These are phyloP conservation scores for Sprattus sprattus DNA, from an alignment of 2,113 vertebrate species.

Conservation along the genomic window DNA sequence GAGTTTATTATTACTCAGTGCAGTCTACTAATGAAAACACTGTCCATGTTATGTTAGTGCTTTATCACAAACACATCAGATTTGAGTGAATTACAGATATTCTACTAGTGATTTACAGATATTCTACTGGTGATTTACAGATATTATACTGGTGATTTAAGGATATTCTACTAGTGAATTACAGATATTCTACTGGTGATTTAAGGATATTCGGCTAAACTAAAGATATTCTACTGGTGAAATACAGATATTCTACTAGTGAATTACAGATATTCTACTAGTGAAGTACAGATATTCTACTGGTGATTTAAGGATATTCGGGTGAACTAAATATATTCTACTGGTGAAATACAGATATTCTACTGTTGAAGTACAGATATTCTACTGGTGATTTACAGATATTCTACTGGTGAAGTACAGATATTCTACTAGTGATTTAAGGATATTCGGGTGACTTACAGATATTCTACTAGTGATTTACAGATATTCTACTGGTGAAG, in stretches of 20 bases:
- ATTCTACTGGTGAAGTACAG: background rate
- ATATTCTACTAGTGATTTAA: too few species aligned
- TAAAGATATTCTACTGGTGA: background rate
- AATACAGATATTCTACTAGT: background rate
- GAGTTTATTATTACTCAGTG: background rate
- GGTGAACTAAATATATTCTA: background rate
- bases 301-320: too few species aligned
- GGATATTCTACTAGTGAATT: background rate
- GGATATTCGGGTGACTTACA: too few species aligned
- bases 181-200: background rate
- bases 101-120: background rate
- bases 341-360: too few species aligned
- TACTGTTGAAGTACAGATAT: too few species aligned
- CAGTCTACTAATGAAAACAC: too few species aligned
- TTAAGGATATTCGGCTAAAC: too few species aligned
- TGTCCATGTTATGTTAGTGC: background rate
- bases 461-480: background rate
- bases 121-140: too few species aligned
- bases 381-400: background rate
- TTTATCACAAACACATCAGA: background rate
- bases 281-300: too few species aligned
- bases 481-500: too few species aligned
- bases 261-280: background rate
- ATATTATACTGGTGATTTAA: too few species aligned
- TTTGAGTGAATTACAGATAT: background rate